phyloP scores from a whole-genome alignment of 2,797 vertebrate species.

The Hypotaenidia okinawae region DNA sequence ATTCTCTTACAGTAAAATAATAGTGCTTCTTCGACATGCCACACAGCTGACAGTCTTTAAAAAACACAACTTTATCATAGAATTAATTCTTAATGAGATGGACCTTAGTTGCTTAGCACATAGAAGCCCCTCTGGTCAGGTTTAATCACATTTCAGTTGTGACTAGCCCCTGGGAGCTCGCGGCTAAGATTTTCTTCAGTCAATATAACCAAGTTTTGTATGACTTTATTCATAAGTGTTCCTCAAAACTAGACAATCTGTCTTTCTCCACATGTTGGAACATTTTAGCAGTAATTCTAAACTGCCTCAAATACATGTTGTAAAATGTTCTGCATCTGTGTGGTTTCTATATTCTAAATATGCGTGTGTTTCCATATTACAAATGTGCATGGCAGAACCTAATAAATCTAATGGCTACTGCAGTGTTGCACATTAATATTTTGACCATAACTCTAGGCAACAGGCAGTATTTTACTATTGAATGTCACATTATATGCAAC shows the following conservation, averaged over 20 bases:
- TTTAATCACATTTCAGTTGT: not conserved
- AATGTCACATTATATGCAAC: not conserved
- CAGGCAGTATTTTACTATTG: not conserved
- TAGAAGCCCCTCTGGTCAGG: not conserved
- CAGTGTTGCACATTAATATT: not conserved
- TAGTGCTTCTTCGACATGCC: not conserved
- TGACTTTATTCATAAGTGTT: not conserved
- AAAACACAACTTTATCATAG: not conserved
- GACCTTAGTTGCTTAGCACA: not conserved
- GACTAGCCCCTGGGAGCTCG: not conserved
- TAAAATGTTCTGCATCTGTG: slow-evolving; percentile 30
- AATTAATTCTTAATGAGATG: not conserved
- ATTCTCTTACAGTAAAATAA: not conserved
- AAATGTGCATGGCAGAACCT: not conserved
- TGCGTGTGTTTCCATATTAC: not conserved
- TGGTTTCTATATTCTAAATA: not conserved
- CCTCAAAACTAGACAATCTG: not conserved
- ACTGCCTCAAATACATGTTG: not conserved
- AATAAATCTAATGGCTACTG: slow-evolving; percentile 23
- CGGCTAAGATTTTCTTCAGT: not conserved
- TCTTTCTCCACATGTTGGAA: slow-evolving; percentile 17
- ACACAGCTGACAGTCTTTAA: not conserved
- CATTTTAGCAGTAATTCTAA: slow-evolving; percentile 39
- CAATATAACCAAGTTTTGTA: not conserved
- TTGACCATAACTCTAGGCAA: not conserved